Evolutionary conservation across 2,113 vertebrate genomes (phyloP).

Genomic region (Periophthalmus modestus): DNA sequence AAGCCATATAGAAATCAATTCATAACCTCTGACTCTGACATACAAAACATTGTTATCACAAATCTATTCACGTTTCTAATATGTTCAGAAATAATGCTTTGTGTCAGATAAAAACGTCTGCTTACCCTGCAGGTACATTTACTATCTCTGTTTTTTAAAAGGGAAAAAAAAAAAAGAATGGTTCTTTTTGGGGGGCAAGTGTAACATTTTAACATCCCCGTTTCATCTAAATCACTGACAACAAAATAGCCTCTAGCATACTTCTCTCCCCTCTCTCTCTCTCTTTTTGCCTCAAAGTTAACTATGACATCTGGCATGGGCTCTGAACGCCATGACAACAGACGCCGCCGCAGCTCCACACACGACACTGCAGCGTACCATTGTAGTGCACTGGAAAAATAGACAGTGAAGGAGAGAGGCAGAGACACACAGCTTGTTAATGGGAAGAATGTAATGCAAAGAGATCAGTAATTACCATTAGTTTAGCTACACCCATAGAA

Average conservation of each 20-base stretch:
- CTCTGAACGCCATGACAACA: constrained; percentile 84
- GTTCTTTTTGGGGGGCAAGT: constrained; percentile 73
- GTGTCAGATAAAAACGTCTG: constrained; percentile 50
- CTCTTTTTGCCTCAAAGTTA: constrained; percentile 77
- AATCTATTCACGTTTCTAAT: constrained; percentile 46
- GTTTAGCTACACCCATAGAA: constrained; percentile 69
- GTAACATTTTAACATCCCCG: constrained; percentile 78
- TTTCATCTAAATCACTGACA: constrained; percentile 84
- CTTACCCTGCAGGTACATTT: constrained; percentile 75
- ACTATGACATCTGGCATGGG: constrained; percentile 85
- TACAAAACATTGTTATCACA: constrained; percentile 38
- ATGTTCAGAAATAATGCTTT: constrained; percentile 61
- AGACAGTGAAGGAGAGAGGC: constrained; percentile 62
- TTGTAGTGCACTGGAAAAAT: constrained; percentile 63
- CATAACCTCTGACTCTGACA: constrained; percentile 3
- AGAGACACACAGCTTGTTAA: constrained; percentile 77
- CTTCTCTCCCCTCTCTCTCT: constrained; percentile 76
- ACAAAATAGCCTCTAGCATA: constrained; percentile 82
- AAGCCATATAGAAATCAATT: constrained; percentile 30
- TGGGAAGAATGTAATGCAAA: constrained; percentile 74
- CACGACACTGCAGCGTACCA: constrained; percentile 70
- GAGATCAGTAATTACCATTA: constrained; percentile 78
- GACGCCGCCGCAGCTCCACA: constrained; percentile 80
- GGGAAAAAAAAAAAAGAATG: constrained; percentile 32
- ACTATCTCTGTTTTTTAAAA: constrained; percentile 52